Conservation (phyloP, 1,140 invertebrate genomes). For the Drosophila simulans region DNA sequence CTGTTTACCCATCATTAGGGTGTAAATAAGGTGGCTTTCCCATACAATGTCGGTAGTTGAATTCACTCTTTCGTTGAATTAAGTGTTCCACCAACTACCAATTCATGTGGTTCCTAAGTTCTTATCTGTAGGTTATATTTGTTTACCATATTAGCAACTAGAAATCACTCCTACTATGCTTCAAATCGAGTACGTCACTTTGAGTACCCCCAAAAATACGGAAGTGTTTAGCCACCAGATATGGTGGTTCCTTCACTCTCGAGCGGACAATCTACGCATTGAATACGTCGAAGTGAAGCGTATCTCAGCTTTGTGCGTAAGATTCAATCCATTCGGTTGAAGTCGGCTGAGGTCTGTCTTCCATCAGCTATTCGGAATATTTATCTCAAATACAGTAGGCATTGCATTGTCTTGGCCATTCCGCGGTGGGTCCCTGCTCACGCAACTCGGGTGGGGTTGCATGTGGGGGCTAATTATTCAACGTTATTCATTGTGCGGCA, state of each 20-base stretch:
- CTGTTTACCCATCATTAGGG: slow-evolving; percentile 14
- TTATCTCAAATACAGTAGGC: slow-evolving; percentile 49
- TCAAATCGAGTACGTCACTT: neutral
- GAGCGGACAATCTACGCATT: slow-evolving; percentile 18
- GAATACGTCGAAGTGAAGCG: slow-evolving; percentile 1
- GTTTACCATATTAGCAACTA: neutral
- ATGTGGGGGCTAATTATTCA: slow-evolving; percentile 66
- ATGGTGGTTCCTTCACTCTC: slow-evolving; percentile 11
- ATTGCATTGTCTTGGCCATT: slow-evolving; percentile 59
- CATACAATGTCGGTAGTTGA: neutral
- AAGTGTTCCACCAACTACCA: neutral
- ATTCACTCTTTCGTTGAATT: too few relatives aligned
- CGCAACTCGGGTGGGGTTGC: slow-evolving; percentile 69
- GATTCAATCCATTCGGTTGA: neutral
- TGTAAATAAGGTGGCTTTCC: slow-evolving; percentile 29
- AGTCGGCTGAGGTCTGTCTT: slow-evolving; percentile 11
- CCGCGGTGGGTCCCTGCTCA: slow-evolving; percentile 53
- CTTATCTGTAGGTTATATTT: neutral
- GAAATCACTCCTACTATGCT: neutral
- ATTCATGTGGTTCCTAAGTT: neutral
- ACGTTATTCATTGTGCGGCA: slow-evolving; percentile 72
- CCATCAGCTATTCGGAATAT: slow-evolving; percentile 31
- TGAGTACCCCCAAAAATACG: neutral
- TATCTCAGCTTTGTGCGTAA: slow-evolving; percentile 35
- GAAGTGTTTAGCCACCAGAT: slow-evolving; percentile 6